Percentiles rank a stretch among this genome's conserved stretches.
These are phyloP conservation scores for Zoanthus solanderi DNA, from an alignment of 92 coral and sea anemone species.

Conservation along the genomic window DNA sequence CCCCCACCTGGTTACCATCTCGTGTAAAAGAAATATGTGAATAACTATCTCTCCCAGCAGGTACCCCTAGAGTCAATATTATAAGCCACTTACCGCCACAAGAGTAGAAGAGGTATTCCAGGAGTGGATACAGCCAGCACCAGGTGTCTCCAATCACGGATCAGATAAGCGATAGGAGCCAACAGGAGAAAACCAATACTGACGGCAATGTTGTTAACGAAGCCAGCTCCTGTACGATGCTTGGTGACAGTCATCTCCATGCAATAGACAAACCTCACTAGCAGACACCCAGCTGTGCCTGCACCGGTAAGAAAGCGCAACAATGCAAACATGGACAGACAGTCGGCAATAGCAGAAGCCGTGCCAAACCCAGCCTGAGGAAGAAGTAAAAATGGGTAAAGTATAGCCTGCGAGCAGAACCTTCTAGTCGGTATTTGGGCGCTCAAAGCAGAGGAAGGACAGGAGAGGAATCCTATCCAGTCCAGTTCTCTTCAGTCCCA, in stretches of 20 bases:
- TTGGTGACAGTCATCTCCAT: constrained; percentile 77
- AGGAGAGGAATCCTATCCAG: too few species aligned
- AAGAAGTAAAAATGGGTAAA: background rate
- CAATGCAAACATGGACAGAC: constrained; percentile 78
- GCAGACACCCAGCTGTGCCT: constrained; percentile 74
- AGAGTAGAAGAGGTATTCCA: constrained; percentile 53
- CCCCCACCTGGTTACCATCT: too few species aligned
- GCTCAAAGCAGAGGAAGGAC: too few species aligned
- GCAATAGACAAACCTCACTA: constrained; percentile 83
- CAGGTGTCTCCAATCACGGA: constrained; percentile 82
- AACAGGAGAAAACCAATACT: constrained; percentile 72
- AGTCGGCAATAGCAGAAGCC: constrained; percentile 69
- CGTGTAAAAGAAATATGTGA: too few species aligned
- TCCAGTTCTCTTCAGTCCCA: too few species aligned
- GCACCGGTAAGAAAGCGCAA: constrained; percentile 75
- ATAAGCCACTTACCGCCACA: constrained; percentile 71
- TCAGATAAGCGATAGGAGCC: constrained; percentile 69
- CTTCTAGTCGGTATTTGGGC: too few species aligned
- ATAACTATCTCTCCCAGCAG: background rate
- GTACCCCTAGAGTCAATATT: background rate
- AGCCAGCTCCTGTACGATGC: constrained; percentile 82
- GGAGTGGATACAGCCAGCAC: constrained; percentile 73
- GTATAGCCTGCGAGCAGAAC: background rate
- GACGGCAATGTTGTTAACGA: constrained; percentile 75
- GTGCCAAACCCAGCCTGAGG: constrained; percentile 57